A percentile compares a stretch with the other conserved stretches of the same genome.
phyloP scores from a whole-genome alignment of 2,113 vertebrate genomes.

The Silurus asotus region DNA sequence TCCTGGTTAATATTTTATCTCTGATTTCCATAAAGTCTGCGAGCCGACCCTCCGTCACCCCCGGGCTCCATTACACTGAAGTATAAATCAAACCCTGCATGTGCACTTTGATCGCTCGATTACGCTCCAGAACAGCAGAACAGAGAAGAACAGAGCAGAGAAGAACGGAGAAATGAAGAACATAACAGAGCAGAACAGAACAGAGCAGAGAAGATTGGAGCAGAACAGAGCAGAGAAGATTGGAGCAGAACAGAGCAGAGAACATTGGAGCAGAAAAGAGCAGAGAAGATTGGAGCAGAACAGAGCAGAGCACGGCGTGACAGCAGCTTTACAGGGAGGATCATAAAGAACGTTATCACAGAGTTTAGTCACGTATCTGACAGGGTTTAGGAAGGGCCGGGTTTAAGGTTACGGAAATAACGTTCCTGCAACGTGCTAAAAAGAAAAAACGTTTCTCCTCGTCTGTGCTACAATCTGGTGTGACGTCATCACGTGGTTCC shows the following conservation, averaged over 20 bases:
- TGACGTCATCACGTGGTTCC: too few species aligned
- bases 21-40: background rate
- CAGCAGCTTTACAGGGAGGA: background rate
- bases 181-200: background rate
- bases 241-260: too few species aligned
- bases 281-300: background rate
- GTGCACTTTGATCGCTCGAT: background rate
- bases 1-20: conserved; percentile 38
- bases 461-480: too few species aligned
- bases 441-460: too few species aligned
- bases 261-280: background rate
- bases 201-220: background rate
- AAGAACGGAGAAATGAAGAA: too few species aligned
- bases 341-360: background rate
- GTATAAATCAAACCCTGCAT: background rate
- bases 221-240: background rate
- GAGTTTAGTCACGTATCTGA: background rate
- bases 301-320: background rate
- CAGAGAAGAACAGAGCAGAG: too few species aligned
- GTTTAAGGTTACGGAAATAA: background rate
- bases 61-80: background rate
- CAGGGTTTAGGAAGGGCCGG: background rate
- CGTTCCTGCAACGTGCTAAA: background rate
- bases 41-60: conserved; percentile 8
- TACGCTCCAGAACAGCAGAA: background rate